phyloP scores from a whole-genome alignment of 2,888 invertebrate species.

The Colletes collaris region DNA sequence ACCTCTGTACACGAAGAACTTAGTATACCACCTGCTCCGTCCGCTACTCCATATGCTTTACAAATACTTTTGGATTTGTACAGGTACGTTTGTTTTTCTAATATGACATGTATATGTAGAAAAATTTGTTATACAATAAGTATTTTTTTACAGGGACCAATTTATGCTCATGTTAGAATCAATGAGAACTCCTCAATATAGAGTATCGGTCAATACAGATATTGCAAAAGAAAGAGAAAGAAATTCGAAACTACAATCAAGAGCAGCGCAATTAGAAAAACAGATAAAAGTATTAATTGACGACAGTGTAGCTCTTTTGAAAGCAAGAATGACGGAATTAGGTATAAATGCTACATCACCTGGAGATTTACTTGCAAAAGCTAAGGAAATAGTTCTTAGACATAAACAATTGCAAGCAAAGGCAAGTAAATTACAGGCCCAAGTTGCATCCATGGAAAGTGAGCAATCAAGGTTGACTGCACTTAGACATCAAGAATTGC shows the following conservation, averaged over 20 bases:
- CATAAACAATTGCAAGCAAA: constrained; percentile 96
- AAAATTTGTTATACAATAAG: background rate
- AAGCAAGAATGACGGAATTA: constrained; percentile 95
- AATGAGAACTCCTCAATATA: constrained; percentile 92
- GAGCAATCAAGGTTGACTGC: constrained; percentile 90
- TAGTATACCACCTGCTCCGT: constrained; percentile 91
- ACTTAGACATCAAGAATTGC: constrained; percentile 90
- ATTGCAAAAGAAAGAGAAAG: constrained; percentile 93
- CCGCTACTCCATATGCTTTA: constrained; percentile 92
- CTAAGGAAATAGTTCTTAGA: constrained; percentile 95
- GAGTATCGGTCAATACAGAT: constrained; percentile 88
- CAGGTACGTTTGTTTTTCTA: constrained; percentile 74
- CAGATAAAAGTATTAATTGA: constrained; percentile 96
- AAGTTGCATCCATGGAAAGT: constrained; percentile 89
- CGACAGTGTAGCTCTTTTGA: constrained; percentile 94
- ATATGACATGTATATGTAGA: background rate
- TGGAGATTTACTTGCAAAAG: constrained; percentile 92
- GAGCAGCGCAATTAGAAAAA: constrained; percentile 95
- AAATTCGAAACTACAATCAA: constrained; percentile 91
- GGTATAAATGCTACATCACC: constrained; percentile 94
- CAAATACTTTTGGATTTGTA: constrained; percentile 94
- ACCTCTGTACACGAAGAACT: constrained; percentile 90
- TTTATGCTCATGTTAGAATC: constrained; percentile 92
- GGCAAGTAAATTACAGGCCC: constrained; percentile 93
- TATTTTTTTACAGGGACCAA: constrained; percentile 86